Evolutionary conservation across 2,888 invertebrate species (phyloP), one percentile per base, ranked within the genome.

Genomic region (Caenorhabditis drosophilae): DNA sequence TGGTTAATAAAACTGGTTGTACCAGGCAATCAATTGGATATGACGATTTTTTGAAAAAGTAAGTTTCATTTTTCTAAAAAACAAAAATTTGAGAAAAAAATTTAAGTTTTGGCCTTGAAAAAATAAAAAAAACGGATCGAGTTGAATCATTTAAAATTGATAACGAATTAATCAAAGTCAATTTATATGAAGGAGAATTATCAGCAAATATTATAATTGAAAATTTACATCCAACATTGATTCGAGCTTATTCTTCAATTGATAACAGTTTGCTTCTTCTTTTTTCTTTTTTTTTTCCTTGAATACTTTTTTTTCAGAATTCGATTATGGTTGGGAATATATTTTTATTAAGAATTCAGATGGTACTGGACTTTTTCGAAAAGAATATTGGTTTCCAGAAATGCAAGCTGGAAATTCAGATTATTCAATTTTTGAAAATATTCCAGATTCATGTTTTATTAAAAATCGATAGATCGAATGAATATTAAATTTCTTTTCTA

Each of bases 241-340:
- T 67, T 34, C 48, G 67, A 46, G 67, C 56, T 20, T 67, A 50
- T 45, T 57, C 67, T n/a, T 7, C 35, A 0, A 16, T 45, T 0
- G 26, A 57, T 20, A 57, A 61, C 26, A 34, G 64, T 63, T 11
- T 11, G 47, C 20, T 2, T 23, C 15, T 23, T 2, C 20, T 31
- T 9, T 18, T 51, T 1, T 7, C n/a, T 15, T 27, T 16, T 38
- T 15, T 16, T 25, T 1, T 22, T 16, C 15, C 25, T 11, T 12
- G 6, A 35, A 11, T 3, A 20, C n/a, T n/a, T n/a, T 16, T 20
- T 25, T 58, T 55, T 22, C 59, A 67, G 60, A 22, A 1, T 55
- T 67, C 34, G 46, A 44, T 27, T 67, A 67, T 31, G 67, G 57
- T 2, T 67, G 67, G 67, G 57, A 59, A 18, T 67, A 67, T 57